These are phyloP conservation scores for Oscheius sp. DNA, from an alignment of 2,888 invertebrate genomes.

Conservation along the genomic window DNA sequence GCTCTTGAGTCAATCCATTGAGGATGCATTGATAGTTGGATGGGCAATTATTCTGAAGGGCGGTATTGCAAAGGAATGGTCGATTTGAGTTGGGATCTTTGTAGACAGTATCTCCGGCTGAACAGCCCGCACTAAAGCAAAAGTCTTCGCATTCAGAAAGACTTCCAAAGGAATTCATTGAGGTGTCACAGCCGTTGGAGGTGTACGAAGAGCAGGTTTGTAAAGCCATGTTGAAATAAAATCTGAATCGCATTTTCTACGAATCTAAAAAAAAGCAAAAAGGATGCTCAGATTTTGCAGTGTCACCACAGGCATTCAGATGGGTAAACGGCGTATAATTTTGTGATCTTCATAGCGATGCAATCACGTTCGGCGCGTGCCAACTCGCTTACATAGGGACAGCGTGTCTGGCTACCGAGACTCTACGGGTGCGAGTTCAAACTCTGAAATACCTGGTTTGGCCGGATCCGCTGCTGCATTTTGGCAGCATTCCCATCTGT, in stretches of 20 bases:
- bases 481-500: conserved; percentile 52
- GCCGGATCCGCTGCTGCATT: conserved; percentile 50
- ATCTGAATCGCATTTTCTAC: conserved; percentile 28
- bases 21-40: conserved; percentile 45
- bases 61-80: conserved; percentile 52
- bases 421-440: background rate
- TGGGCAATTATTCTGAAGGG: conserved; percentile 54
- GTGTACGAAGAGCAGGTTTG: conserved; percentile 56
- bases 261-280: conserved; percentile 6
- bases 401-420: background rate
- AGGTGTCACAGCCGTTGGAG: conserved; percentile 60
- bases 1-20: conserved; percentile 47
- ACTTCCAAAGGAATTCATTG: conserved; percentile 57
- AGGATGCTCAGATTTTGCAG: conserved; percentile 1
- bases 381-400: background rate
- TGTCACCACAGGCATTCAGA: conserved; percentile 32
- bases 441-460: conserved; percentile 41
- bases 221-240: conserved; percentile 58
- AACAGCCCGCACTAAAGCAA: conserved; percentile 53
- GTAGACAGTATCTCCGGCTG: conserved; percentile 52
- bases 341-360: conserved; percentile 38
- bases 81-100: conserved; percentile 53
- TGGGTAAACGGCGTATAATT: conserved; percentile 49
- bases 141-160: conserved; percentile 59
- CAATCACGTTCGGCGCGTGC: too few relatives aligned